phyloP scores from a whole-genome alignment of 2,888 invertebrate genomes.

The Harpalus rufipes region DNA sequence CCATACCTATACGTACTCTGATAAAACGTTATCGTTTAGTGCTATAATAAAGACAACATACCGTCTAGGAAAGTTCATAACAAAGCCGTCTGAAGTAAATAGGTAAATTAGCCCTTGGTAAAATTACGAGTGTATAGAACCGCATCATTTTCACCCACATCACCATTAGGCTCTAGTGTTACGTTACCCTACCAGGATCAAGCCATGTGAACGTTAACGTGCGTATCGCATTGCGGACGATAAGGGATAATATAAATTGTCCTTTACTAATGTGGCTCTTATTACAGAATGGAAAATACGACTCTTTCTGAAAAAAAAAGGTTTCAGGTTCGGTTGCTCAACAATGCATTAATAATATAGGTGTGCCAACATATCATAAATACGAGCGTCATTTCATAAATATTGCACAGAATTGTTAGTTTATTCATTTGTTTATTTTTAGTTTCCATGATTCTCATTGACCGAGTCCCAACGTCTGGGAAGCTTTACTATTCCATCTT shows the following conservation, averaged over 20 bases:
- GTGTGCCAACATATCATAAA: no score
- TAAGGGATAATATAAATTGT: neutral
- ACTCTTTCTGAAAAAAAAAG: neutral
- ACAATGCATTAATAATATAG: no score
- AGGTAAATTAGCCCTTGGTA: constrained; percentile 5
- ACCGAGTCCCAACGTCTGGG: no score
- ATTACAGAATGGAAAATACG: neutral
- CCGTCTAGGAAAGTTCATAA: neutral
- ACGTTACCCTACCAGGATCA: constrained; percentile 14
- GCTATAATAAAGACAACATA: neutral
- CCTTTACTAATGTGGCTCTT: neutral
- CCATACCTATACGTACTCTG: no score
- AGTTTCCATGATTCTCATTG: no score
- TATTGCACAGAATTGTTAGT: no score
- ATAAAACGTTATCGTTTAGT: neutral
- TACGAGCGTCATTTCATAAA: no score
- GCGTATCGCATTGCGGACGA: neutral
- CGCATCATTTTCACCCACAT: constrained; percentile 51
- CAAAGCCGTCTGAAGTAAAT: constrained; percentile 1
- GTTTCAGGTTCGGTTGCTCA: neutral
- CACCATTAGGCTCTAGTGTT: constrained; percentile 46
- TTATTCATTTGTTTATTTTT: no score
- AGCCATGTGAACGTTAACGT: neutral
- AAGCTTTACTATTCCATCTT: no score
- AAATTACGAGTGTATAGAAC: constrained; percentile 34